Evolutionary conservation across 1,140 invertebrate genomes (phyloP).

Genomic region (Maconellicoccus hirsutus): DNA sequence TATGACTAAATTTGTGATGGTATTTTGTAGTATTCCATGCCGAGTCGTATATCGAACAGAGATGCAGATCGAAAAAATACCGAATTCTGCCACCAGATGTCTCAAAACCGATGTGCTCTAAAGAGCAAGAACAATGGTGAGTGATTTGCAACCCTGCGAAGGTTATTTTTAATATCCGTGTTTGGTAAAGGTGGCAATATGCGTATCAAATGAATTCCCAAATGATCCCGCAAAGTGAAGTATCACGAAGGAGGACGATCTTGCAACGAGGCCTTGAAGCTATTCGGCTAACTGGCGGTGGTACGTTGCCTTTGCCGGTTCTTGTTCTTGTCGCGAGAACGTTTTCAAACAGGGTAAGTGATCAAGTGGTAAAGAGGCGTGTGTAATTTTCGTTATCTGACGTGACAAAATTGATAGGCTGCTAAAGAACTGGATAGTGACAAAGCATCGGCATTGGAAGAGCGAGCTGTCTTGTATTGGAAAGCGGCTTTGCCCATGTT

Average conservation of each 20-base stretch:
- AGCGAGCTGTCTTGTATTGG: slow-evolving; percentile 65
- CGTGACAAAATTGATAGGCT: too few species aligned
- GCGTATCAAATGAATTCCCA: not conserved
- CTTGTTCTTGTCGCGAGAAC: slow-evolving; percentile 59
- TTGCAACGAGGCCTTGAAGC: slow-evolving; percentile 70
- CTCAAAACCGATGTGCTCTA: slow-evolving; percentile 47
- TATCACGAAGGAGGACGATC: slow-evolving; percentile 39
- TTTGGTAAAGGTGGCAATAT: not conserved
- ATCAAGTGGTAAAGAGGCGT: not conserved
- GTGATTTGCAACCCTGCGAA: not conserved
- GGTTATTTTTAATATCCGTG: not conserved
- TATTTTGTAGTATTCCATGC: not conserved
- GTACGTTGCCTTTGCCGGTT: slow-evolving; percentile 61
- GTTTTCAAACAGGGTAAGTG: slow-evolving; percentile 41
- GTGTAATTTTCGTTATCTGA: too few species aligned
- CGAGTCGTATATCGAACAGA: not conserved
- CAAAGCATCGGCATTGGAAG: slow-evolving; percentile 37
- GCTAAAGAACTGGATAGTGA: not conserved
- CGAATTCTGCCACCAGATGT: slow-evolving; percentile 56
- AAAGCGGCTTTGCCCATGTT: slow-evolving; percentile 56
- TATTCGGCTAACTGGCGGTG: slow-evolving; percentile 63
- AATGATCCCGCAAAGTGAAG: not conserved
- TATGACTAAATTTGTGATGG: not conserved
- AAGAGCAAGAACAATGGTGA: slow-evolving; percentile 49
- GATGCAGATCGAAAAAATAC: slow-evolving; percentile 41